Evolutionary conservation across 2,888 invertebrate species (phyloP).

Genomic region (Leucophenga montana): DNA sequence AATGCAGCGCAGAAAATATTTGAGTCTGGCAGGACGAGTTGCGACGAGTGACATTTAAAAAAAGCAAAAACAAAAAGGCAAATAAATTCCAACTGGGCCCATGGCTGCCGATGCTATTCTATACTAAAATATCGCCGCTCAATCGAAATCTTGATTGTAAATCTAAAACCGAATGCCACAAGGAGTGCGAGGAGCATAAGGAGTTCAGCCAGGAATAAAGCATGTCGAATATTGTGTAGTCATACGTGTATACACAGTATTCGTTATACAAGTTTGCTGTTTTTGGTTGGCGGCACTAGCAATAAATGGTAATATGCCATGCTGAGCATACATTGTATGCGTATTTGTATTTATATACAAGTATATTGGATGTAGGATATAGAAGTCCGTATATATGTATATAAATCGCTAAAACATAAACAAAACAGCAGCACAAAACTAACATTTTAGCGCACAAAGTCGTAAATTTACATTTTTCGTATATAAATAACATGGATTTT

Average conservation of each 20-base stretch:
- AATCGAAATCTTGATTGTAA: conserved; percentile 56
- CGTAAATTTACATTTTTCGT: conserved; percentile 65
- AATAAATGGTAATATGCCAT: conserved; percentile 25
- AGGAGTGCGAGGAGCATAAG: neutral
- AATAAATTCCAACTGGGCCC: too few relatives aligned
- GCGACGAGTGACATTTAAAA: neutral
- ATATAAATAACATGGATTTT: conserved; percentile 64
- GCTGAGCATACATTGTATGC: neutral
- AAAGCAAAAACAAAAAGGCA: too few relatives aligned
- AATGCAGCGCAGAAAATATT: neutral
- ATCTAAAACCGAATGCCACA: conserved; percentile 50
- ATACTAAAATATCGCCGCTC: conserved; percentile 34
- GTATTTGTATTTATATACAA: neutral
- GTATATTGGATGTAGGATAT: too few relatives aligned
- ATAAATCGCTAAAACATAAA: conserved; percentile 17
- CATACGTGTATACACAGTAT: too few relatives aligned
- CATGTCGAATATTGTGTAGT: too few relatives aligned
- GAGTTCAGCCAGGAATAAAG: too few relatives aligned
- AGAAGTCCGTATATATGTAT: too few relatives aligned
- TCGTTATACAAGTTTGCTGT: too few relatives aligned
- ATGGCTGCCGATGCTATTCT: neutral
- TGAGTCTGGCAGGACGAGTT: neutral
- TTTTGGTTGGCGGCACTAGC: neutral
- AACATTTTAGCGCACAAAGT: conserved; percentile 34
- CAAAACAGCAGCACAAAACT: conserved; percentile 23